Percentiles rank a stretch among this genome's conserved stretches.
phyloP scores from a whole-genome alignment of 2,888 invertebrate genomes.

The Mythimna vitellina region DNA sequence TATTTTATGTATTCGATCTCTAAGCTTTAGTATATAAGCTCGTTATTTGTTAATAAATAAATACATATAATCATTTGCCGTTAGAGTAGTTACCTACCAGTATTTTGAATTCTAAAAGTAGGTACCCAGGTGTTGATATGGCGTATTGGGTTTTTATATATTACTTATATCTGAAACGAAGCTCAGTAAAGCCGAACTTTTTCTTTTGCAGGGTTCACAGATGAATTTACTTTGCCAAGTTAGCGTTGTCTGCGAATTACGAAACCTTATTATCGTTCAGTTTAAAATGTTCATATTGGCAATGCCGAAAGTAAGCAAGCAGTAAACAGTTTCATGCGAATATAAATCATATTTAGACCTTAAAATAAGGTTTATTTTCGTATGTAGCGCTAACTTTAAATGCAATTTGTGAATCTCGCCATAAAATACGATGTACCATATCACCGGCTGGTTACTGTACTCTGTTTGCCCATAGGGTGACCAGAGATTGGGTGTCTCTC shows the following conservation, averaged over 20 bases:
- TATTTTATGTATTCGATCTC: conserved; percentile 68
- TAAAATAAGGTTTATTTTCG: background rate
- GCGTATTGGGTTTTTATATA: conserved; percentile 1
- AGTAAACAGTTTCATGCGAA: background rate
- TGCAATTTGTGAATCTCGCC: background rate
- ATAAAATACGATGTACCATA: background rate
- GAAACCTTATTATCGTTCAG: background rate
- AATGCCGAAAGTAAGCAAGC: background rate
- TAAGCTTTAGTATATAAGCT: conserved; percentile 66
- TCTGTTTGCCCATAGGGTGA: conserved; percentile 28
- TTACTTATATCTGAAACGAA: background rate
- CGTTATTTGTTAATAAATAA: conserved; percentile 59
- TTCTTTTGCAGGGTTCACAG: background rate
- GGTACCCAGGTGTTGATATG: conserved; percentile 2
- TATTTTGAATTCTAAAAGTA: conserved; percentile 43
- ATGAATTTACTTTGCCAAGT: background rate
- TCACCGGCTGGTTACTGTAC: background rate
- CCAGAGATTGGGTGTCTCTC: conserved; percentile 35
- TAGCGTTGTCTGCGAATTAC: background rate
- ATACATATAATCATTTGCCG: conserved; percentile 65
- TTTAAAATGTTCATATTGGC: background rate
- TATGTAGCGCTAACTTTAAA: background rate
- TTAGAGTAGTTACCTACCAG: conserved; percentile 65
- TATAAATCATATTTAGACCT: background rate
- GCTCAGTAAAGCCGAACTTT: background rate